Evolutionary conservation across 1,140 invertebrate genomes (phyloP), one percentile per base, ranked within the genome.

Genomic region (Holcopasites calliopsidis): DNA sequence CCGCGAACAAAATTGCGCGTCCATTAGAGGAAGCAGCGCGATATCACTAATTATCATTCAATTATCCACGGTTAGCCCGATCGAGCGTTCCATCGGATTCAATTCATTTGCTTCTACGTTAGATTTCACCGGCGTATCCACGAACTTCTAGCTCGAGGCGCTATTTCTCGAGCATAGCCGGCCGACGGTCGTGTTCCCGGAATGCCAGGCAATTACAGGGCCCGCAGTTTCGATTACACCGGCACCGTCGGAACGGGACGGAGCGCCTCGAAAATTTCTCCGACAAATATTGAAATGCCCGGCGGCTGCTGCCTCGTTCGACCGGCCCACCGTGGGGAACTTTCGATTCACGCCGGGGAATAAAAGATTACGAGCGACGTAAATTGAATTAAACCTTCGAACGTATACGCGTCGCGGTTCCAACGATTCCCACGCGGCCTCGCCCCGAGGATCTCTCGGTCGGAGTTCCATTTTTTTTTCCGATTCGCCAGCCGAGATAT

Each of bases 391-490:
- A 82, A 82, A 76, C 40, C 26, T n/a, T 18, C 18, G 7, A 28
- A 49, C 33, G 28, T n/a, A n/a, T 47, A 73, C 31, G 31, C 44
- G 55, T 62, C 77, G 57, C 50, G 42, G 57, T 55, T 66, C 77
- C 52, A 71, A 82, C 75, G 78, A 76, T 80, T 82, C 73, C 78
- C 52, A 83, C 73, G 80, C 65, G 77, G 73, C 55, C 61, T 42
- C 54, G 50, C 66, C 75, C 71, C 65, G 55, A 76, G 71, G 65
- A 74, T 79, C 76, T 62, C 82, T 65, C 54, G 62, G 61, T 44
- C 65, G 62, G 76, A 84, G 80, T 81, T 84, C 86, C 79, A 85
- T 83, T 86, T 87, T 87, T 86, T 83, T 86, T 87, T 87, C 85
- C 85, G 86, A 86, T 79, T 47, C 49, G 47, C 23, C 35, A 23